These are phyloP conservation scores for Acanthis flammea DNA, from an alignment of 2,797 vertebrate genomes.

Conservation along the genomic window DNA sequence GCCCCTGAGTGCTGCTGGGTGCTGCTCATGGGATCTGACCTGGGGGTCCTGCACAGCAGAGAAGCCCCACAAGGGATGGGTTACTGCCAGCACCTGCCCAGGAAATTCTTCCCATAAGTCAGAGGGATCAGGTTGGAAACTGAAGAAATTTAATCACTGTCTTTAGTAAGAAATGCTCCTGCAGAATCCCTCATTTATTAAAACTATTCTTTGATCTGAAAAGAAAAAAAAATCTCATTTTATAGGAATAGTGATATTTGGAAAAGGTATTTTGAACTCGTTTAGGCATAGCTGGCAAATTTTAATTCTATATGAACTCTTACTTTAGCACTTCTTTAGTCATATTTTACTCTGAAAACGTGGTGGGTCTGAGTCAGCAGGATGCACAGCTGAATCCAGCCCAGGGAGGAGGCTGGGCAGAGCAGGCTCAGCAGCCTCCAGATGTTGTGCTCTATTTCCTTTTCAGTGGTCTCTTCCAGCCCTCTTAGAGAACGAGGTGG, in stretches of 20 bases:
- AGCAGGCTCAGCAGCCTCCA: not conserved
- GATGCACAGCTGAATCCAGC: slow-evolving; percentile 1
- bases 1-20: not conserved
- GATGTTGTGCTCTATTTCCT: not conserved
- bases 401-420: not conserved
- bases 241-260: slow-evolving; percentile 17
- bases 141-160: not conserved
- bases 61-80: rapidly evolving
- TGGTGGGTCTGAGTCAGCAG: slow-evolving; percentile 38
- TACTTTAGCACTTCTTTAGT: slow-evolving; percentile 61
- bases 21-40: rapidly evolving
- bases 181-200: not conserved
- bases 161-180: slow-evolving; percentile 30
- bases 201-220: not conserved
- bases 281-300: slow-evolving; percentile 20
- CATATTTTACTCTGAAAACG: slow-evolving; percentile 35
- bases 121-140: not conserved
- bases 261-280: slow-evolving; percentile 59
- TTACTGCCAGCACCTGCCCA: not conserved
- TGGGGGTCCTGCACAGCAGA: not conserved
- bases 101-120: slow-evolving; percentile 19
- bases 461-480: not conserved
- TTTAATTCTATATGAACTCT: slow-evolving; percentile 62
- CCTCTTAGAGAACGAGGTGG: not conserved
- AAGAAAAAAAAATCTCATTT: not conserved